These are phyloP conservation scores for Notiomystis cincta DNA, from an alignment of 2,113 vertebrate species.

Conservation along the genomic window DNA sequence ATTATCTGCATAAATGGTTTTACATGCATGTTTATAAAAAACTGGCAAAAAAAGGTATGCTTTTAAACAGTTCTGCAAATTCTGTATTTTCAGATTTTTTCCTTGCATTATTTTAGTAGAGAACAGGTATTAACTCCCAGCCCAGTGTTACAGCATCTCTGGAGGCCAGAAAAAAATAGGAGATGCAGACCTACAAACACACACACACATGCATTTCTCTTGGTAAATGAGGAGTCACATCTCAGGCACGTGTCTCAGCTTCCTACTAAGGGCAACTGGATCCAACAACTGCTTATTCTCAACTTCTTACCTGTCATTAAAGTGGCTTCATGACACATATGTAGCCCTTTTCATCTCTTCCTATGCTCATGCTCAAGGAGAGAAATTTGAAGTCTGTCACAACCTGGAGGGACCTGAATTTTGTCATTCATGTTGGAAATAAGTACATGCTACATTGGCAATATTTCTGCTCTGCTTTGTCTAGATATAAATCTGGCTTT, in stretches of 20 bases:
- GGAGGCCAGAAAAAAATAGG: neutral
- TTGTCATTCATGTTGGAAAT: neutral
- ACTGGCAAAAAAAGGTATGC: neutral
- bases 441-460: neutral
- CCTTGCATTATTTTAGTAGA: neutral
- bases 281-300: neutral
- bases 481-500: neutral
- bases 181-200: neutral
- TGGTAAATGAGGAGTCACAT: accelerated
- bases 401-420: neutral
- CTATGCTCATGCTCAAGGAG: neutral
- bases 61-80: neutral
- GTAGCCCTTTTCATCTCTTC: neutral
- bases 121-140: neutral
- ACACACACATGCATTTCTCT: neutral
- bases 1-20: neutral
- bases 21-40: neutral
- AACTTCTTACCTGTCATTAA: neutral
- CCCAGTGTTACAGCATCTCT: neutral
- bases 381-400: neutral
- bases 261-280: neutral
- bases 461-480: neutral
- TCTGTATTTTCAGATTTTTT: neutral
- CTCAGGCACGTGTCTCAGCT: neutral
- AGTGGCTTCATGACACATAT: neutral